Percentiles rank a stretch among this genome's conserved stretches.
phyloP scores from a whole-genome alignment of 2,888 invertebrate genomes.

The Unio delphinus region DNA sequence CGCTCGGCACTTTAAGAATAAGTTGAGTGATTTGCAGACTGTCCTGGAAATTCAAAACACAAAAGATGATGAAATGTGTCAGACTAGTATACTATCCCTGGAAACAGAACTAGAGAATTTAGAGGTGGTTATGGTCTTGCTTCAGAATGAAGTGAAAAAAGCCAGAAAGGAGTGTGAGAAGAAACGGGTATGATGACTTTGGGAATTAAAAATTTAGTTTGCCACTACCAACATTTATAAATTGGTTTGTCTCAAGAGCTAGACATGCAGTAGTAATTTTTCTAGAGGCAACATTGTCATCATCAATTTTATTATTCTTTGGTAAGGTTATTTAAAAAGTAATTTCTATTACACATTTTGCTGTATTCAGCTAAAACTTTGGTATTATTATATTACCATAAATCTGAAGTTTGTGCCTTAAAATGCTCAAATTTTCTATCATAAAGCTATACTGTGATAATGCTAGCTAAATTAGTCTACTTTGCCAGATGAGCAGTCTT shows the following conservation, averaged over 20 bases:
- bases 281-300: not conserved
- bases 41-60: constrained; percentile 29
- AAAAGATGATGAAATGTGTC: constrained; percentile 21
- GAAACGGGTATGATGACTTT: constrained; percentile 6
- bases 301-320: no score
- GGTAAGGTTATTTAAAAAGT: no score
- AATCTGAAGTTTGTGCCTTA: no score
- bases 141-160: constrained; percentile 9
- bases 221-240: no score
- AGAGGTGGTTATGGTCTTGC: constrained; percentile 5
- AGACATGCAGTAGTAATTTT: not conserved
- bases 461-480: no score
- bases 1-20: constrained; percentile 29
- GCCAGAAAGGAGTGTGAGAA: not conserved
- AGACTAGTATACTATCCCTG: constrained; percentile 1
- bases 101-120: constrained; percentile 10
- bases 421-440: no score
- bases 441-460: no score
- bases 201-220: not conserved
- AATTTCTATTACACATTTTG: no score
- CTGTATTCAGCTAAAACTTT: no score
- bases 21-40: constrained; percentile 23
- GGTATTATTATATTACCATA: no score
- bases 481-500: no score
- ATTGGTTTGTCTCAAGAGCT: no score